Evolutionary conservation across 2,797 vertebrate species (phyloP), one percentile per base, ranked within the genome.

Genomic region (Nannoperca australis): DNA sequence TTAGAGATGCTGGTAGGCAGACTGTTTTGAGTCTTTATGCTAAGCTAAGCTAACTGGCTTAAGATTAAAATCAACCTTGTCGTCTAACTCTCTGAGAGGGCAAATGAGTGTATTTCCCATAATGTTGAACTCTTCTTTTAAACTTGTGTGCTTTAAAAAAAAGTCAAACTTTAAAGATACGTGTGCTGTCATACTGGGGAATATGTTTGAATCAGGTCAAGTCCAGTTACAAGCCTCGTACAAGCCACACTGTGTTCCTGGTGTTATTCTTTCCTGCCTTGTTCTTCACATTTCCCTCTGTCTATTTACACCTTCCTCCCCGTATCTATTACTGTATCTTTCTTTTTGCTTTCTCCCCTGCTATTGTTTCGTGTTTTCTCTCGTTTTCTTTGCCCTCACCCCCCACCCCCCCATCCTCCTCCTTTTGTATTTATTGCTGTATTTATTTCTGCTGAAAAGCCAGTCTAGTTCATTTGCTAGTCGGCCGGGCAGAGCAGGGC

Each of bases 391-490:
- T 78, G 47, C 81, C 74, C 66, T 34, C 70, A 27, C 68, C 38
- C 72, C 30, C 53, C 56, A 24, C 77, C 79, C n/a, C 72, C 63
- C 42, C 50, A 18, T 15, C 76, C 81, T 36, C 73, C 76, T 82
- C 64, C 85, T 88, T 92, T 89, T 93, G 90, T 94, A 93, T 92
- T 92, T 95, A 92, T 94, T 91, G 87, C 89, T 83, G 89, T 95
- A 92, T 95, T 94, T 94, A 94, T 95, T 95, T 95, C 90, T 94
- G 94, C 94, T 93, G 94, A 95, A 95, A 83, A 93, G 91, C 92
- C 89, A 91, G 90, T 94, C 95, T 94, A 94, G 94, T 93, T 93
- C 94, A 95, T 96, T 95, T 95, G 92, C 93, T 93, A 94, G 93
- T 93, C 93, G 86, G 91, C 91, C 92, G 91, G 93, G 94, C 92